Evolutionary conservation across 2,797 vertebrate species (phyloP).

Genomic region (Premnoplex brunnescens): DNA sequence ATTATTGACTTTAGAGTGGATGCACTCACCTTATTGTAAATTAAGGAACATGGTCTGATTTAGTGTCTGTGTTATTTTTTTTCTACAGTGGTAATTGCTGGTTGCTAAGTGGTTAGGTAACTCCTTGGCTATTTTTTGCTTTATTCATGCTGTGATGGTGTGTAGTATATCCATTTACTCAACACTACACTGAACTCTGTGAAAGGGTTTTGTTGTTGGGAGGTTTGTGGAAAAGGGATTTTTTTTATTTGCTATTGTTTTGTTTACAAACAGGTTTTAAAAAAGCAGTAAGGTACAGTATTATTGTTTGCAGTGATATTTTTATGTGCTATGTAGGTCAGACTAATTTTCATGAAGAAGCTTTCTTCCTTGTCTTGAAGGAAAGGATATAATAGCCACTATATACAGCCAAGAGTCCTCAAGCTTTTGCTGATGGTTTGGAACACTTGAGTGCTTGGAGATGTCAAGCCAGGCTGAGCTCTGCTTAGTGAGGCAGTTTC

Average conservation of each 20-base stretch:
- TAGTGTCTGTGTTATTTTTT: not conserved
- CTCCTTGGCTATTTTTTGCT: not conserved
- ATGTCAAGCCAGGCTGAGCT: not conserved
- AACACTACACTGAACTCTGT: not conserved
- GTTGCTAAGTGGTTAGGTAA: not conserved
- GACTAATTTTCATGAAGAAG: not conserved
- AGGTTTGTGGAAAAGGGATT: not conserved
- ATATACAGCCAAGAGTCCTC: not conserved
- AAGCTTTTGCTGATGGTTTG: not conserved
- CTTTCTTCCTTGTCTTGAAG: not conserved
- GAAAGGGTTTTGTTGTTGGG: not conserved
- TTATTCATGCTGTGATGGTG: not conserved
- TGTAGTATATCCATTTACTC: not conserved
- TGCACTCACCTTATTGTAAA: not conserved
- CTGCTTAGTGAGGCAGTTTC: not conserved
- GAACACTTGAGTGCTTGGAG: not conserved
- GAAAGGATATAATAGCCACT: not conserved
- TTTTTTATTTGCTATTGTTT: not conserved
- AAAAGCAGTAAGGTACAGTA: not conserved
- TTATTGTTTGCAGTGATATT: not conserved
- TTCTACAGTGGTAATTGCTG: not conserved
- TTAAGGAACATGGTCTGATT: not conserved
- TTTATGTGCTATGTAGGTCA: not conserved
- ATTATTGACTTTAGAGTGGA: not conserved
- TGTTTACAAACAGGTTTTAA: not conserved